Base-by-base conservation (phyloP, 37 sponge, comb jelly and placozoan genomes). In the Haliclona indistincta region DNA sequence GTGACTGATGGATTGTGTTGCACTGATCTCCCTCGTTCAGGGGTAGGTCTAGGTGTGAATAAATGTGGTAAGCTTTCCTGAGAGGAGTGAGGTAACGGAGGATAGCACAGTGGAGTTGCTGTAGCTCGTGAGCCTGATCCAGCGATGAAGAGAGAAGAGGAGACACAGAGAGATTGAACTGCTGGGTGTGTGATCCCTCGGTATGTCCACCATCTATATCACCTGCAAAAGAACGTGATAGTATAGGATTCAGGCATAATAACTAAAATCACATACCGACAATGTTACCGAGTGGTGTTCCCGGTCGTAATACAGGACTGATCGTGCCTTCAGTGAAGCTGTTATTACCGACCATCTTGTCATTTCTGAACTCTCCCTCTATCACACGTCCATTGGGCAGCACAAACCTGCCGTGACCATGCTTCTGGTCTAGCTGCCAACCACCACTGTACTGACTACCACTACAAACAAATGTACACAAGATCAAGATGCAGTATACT, bases 381-480 rank as follows among this genome's bases (percentile, higher is more conserved):
- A 84, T 72, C 15, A 61, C 68, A 34, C 63, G 44, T 26, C 97
- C 91, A 67, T 76, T 92, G 70, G 82, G 84, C 25, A 84, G 73
- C 15, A 77, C 58, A 51, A 84, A 86, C 56, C 41, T 65, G 10
- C 93, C 93, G n/a, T 51, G 34, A 4, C 97, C 97, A 34, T 96
- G 81, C 58, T 96, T 96, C 81, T 47, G 47, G 74, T 93, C 83
- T 38, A 54, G 33, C 2, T 3, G 8, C 97, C 97, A 96, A 44
- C 67, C 79, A 6, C 97, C 97, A 36, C 38, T 76, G 74, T 89
- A 96, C 70, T 44, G 45, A 6, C 86, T 88, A 26, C 97, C 97
- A 81, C 91, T 94, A 52, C 17, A 68, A 8, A 8, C 13, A 36
- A 33, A n/a, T 8, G 19, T n/a, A 61, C 10, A 11, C 8, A 61